Base-by-base conservation (phyloP, 2,113 vertebrate species). In the Setophaga kirtlandii region DNA sequence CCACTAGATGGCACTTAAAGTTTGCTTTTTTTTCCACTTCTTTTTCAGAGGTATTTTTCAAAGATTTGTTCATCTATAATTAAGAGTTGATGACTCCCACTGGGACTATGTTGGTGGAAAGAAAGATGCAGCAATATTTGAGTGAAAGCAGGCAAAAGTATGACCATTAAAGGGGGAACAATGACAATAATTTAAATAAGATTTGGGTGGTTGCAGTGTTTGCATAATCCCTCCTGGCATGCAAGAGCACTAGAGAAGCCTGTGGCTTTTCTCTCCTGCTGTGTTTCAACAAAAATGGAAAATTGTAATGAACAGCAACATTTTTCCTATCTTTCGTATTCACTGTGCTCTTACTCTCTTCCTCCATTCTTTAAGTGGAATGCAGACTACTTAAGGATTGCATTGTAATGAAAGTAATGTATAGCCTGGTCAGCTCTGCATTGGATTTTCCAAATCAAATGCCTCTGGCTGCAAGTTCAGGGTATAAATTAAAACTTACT, bases 1-100 rank as follows among this genome's bases (percentile, higher is more conserved):
- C 97, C 98, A 96, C 98, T 98, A 98, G 98, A 97, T 98, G 98
- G 98, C 98, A 96, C 97, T 98, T 96, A 90, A 96, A 89, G 96
- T 71, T 97, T 97, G 95, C 92, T 59, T 93, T 94, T 71, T 73
- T 30, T 50, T 49, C 46, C 56, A 25, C 52, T 67, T 87, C 52
- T 83, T 70, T 85, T 42, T 44, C 81, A 67, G 68, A 50, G 59
- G 28, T 63, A 64, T 85, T 94, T 87, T 91, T 83, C 50, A 87
- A 84, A 88, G 73, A 46, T 94, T 20, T 49, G 53, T 94, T 95
- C 89, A 81, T 97, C 81, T 95, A 13, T 91, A 94, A 94, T 96
- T 97, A 97, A 87, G 93, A 96, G 95, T 94, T 81, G 56, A 95
- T 82, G 69, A 92, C 69, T 97, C 97, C 96, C 95, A 67, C 46